Evolutionary conservation across 1,140 invertebrate genomes (phyloP).

Genomic region (Drosophila takahashii): DNA sequence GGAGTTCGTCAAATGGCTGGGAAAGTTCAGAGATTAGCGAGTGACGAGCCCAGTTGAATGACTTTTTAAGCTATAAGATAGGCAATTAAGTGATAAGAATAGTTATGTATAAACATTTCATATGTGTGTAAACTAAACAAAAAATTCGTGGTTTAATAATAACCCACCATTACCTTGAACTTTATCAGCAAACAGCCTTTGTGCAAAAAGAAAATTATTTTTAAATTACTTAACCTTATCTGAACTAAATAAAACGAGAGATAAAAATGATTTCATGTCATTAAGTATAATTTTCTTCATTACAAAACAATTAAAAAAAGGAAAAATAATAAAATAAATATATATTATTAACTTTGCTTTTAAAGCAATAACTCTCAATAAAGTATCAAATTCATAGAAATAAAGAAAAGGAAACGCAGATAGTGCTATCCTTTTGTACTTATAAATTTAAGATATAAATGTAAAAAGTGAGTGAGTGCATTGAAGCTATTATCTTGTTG

Average conservation of each 20-base stretch:
- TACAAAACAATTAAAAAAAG: too few species aligned
- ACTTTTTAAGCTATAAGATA: background rate
- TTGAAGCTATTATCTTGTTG: background rate
- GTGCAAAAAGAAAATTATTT: background rate
- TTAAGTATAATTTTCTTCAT: too few species aligned
- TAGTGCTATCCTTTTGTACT: too few species aligned
- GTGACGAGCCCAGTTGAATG: background rate
- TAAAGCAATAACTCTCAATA: too few species aligned
- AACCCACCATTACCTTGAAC: background rate
- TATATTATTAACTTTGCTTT: too few species aligned
- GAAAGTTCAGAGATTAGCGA: conserved; percentile 37
- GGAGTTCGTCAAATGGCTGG: conserved; percentile 59
- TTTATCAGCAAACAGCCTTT: background rate
- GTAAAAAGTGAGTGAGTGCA: background rate
- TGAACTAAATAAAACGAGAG: background rate
- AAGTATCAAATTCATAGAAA: too few species aligned
- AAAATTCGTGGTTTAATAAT: background rate
- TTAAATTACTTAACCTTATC: background rate
- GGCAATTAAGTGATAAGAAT: conserved; percentile 24
- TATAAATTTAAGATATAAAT: background rate
- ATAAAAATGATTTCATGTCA: too few species aligned
- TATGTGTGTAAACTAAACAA: background rate
- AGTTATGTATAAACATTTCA: background rate
- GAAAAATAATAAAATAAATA: too few species aligned
- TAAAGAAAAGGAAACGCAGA: background rate